phyloP scores from a whole-genome alignment of 2,888 invertebrate genomes.

The Clistopyga incitator region DNA sequence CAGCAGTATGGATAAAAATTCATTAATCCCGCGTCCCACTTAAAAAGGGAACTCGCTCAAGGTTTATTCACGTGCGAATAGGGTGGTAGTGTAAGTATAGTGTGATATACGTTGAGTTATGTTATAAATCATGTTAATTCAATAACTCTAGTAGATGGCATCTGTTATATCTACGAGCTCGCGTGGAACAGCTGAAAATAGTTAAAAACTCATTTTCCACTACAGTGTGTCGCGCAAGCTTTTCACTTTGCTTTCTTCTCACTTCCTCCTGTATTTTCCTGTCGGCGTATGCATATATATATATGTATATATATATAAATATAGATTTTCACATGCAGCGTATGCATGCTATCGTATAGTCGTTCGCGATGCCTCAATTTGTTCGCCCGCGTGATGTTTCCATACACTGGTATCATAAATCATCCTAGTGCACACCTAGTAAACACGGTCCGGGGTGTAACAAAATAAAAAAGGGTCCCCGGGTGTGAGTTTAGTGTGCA shows the following conservation, averaged over 20 bases:
- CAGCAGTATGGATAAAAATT: slow-evolving; percentile 5
- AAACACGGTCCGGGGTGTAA: not conserved
- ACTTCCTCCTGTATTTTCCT: slow-evolving; percentile 39
- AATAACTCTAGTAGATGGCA: slow-evolving; percentile 61
- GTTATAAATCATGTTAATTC: slow-evolving; percentile 64
- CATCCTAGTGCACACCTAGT: slow-evolving; percentile 50
- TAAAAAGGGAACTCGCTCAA: slow-evolving; percentile 14
- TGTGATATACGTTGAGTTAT: not conserved
- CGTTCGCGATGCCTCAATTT: slow-evolving; percentile 62
- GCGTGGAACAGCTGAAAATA: slow-evolving; percentile 64
- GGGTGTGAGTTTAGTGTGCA: slow-evolving; percentile 28
- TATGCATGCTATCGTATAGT: slow-evolving; percentile 13
- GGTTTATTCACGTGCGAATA: slow-evolving; percentile 61
- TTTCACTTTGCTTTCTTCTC: slow-evolving; percentile 18
- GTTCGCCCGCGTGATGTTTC: slow-evolving; percentile 57
- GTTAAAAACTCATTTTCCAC: slow-evolving; percentile 68
- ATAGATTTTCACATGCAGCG: slow-evolving; percentile 4
- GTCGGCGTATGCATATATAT: slow-evolving; percentile 8
- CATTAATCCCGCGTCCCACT: slow-evolving; percentile 37
- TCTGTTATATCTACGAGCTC: slow-evolving; percentile 47
- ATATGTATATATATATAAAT: slow-evolving; percentile 7
- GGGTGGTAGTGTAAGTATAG: slow-evolving; percentile 26
- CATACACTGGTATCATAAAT: slow-evolving; percentile 67
- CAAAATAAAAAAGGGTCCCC: slow-evolving; percentile 34
- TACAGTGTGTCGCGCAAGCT: slow-evolving; percentile 42